Percentiles rank a stretch among this genome's conserved stretches.
These are phyloP conservation scores for Sipha flava DNA, from an alignment of 1,140 invertebrate species.

Conservation along the genomic window DNA sequence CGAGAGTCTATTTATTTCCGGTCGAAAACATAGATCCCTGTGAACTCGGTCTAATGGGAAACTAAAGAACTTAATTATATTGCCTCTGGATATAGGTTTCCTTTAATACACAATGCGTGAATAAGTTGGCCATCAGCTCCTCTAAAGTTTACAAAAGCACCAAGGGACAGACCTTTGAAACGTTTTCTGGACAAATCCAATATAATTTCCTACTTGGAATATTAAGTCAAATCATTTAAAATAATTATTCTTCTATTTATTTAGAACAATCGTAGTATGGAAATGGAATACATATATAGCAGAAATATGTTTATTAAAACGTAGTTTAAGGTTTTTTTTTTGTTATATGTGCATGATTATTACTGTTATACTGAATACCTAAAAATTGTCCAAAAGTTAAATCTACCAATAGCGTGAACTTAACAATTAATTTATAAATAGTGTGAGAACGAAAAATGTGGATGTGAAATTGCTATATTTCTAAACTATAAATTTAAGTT, in stretches of 20 bases:
- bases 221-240: not conserved
- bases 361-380: too few relatives aligned
- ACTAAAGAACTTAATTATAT: conserved; percentile 26
- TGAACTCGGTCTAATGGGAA: not conserved
- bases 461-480: too few relatives aligned
- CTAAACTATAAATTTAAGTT: too few relatives aligned
- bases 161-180: not conserved
- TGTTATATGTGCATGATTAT: too few relatives aligned
- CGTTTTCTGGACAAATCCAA: not conserved
- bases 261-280: not conserved
- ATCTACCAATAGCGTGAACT: too few relatives aligned
- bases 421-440: too few relatives aligned
- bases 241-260: not conserved
- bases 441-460: too few relatives aligned
- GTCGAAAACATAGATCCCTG: not conserved
- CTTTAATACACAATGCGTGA: not conserved
- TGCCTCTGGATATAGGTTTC: not conserved
- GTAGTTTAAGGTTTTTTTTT: too few relatives aligned
- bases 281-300: not conserved
- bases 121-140: not conserved
- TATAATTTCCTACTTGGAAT: not conserved
- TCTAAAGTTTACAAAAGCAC: not conserved
- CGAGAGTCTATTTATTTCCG: not conserved
- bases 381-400: too few relatives aligned
- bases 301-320: too few relatives aligned